phyloP scores from a whole-genome alignment of 2,797 vertebrate species.

The Scarus forsteni region DNA sequence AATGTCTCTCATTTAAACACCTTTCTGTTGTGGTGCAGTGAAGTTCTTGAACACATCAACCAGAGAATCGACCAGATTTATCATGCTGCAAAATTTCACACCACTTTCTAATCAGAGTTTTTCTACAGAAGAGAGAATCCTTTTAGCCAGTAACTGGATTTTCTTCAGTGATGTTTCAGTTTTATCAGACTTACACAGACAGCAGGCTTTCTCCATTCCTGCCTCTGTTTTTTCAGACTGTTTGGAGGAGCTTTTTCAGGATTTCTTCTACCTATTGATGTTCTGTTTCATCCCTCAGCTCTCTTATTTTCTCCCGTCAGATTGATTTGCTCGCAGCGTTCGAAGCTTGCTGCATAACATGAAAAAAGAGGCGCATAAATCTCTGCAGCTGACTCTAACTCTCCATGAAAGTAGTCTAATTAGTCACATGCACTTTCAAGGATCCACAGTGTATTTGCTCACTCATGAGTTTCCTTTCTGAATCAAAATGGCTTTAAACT shows the following conservation, averaged over 20 bases:
- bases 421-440: background rate
- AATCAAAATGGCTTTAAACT: slow-evolving; percentile 8
- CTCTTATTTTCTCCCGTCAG: slow-evolving; percentile 13
- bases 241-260: background rate
- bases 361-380: slow-evolving; percentile 6
- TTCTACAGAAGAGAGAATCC: background rate
- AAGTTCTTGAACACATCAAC: background rate
- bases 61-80: background rate
- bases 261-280: slow-evolving; percentile 24
- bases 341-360: background rate
- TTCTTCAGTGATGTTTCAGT: background rate
- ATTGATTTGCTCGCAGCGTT: slow-evolving; percentile 15
- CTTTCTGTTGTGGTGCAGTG: background rate
- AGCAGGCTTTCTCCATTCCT: background rate
- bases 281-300: slow-evolving; percentile 1
- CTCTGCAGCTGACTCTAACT: slow-evolving; percentile 1
- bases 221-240: background rate
- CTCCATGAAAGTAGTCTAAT: slow-evolving; percentile 11
- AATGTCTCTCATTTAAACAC: background rate
- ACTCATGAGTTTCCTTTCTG: slow-evolving; percentile 2
- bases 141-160: background rate
- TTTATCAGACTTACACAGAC: background rate
- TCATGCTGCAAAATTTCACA: background rate
- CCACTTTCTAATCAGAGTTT: no score
- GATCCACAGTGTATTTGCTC: background rate